phyloP scores from a whole-genome alignment of 2,888 invertebrate species.

The Kuschelorhynchus macadamiae region DNA sequence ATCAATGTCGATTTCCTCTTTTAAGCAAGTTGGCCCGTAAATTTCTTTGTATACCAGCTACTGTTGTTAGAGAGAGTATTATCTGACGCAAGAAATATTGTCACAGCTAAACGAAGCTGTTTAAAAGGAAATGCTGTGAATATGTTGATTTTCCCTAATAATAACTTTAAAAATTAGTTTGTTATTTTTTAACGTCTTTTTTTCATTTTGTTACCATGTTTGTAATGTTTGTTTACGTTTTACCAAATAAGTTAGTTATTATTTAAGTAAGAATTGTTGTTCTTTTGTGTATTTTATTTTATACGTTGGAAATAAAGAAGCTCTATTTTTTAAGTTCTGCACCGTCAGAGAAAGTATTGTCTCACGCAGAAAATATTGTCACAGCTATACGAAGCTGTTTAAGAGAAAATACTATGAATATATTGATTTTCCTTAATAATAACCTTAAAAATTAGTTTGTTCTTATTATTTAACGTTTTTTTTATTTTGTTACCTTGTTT shows the following conservation, averaged over 20 bases:
- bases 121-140: constrained; percentile 20
- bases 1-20: constrained; percentile 18
- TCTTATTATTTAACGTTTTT: too few species aligned
- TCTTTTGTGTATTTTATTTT: too few species aligned
- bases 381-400: constrained; percentile 28
- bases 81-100: constrained; percentile 28
- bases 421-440: constrained; percentile 13
- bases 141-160: constrained; percentile 14
- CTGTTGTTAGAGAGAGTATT: constrained; percentile 20
- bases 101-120: constrained; percentile 29
- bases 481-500: too few species aligned
- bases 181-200: too few species aligned
- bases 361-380: constrained; percentile 28
- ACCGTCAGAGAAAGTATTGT: constrained; percentile 22
- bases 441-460: too few species aligned
- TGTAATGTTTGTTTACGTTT: too few species aligned
- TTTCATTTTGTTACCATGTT: too few species aligned
- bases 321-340: too few species aligned
- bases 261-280: too few species aligned
- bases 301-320: too few species aligned
- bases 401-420: constrained; percentile 18
- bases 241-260: too few species aligned
- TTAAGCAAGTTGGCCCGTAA: constrained; percentile 14
- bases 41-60: constrained; percentile 25
- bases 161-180: too few species aligned